Conservation (phyloP, 2,888 invertebrate genomes). For the Syrista parreyssii region DNA sequence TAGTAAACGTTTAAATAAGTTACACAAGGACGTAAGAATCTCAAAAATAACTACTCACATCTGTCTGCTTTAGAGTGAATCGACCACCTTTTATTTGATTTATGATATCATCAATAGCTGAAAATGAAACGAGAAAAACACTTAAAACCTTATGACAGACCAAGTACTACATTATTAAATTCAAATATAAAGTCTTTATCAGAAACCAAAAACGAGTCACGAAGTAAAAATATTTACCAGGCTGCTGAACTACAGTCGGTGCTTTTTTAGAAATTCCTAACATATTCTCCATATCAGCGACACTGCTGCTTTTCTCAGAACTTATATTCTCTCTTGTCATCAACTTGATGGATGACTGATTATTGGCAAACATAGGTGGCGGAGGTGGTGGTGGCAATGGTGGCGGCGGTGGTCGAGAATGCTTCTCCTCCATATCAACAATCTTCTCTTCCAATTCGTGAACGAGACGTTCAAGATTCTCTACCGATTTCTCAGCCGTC, state of each 20-base stretch:
- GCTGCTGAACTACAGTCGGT: slow-evolving; percentile 70
- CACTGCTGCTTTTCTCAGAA: slow-evolving; percentile 54
- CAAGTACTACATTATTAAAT: background rate
- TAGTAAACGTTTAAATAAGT: background rate
- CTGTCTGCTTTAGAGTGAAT: slow-evolving; percentile 76
- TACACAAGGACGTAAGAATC: slow-evolving; percentile 4
- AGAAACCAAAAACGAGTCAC: background rate
- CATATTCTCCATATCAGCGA: slow-evolving; percentile 71
- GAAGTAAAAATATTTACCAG: slow-evolving; percentile 58
- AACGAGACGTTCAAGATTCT: slow-evolving; percentile 51
- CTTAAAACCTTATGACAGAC: background rate
- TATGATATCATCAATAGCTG: slow-evolving; percentile 79
- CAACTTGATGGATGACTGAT: slow-evolving; percentile 58
- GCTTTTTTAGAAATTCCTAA: slow-evolving; percentile 71
- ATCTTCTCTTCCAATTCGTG: slow-evolving; percentile 47
- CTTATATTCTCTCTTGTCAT: slow-evolving; percentile 49
- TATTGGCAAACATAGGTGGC: slow-evolving; percentile 45
- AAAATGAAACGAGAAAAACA: slow-evolving; percentile 22
- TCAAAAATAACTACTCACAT: slow-evolving; percentile 61
- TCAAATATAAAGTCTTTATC: background rate
- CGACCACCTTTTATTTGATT: slow-evolving; percentile 82
- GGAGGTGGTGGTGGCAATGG: slow-evolving; percentile 68
- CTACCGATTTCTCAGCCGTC: slow-evolving; percentile 67
- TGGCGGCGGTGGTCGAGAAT: slow-evolving; percentile 56
- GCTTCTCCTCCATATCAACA: slow-evolving; percentile 50